Evolutionary conservation across 2,113 vertebrate genomes (phyloP).

Genomic region (Bufo gargarizans): DNA sequence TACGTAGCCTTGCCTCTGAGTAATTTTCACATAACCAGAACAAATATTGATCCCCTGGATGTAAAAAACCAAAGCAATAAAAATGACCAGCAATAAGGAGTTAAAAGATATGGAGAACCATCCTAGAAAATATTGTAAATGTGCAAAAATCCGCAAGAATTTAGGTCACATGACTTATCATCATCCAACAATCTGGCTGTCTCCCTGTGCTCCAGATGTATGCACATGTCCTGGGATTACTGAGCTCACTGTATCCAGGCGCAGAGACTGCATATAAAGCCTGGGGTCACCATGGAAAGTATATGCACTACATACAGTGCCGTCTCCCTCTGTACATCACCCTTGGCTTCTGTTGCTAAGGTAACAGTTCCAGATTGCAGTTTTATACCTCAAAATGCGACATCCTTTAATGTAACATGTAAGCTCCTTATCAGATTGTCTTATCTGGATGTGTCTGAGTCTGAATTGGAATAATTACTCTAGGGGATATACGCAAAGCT

Average conservation of each 20-base stretch:
- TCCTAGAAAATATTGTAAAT: not conserved
- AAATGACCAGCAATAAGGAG: not conserved
- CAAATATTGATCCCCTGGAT: not conserved
- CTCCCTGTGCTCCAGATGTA: conserved; percentile 12
- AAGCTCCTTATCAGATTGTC: conserved; percentile 43
- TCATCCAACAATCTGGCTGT: not conserved
- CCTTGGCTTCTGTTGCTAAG: conserved; percentile 26
- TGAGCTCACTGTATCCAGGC: not conserved
- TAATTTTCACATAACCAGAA: too few species aligned
- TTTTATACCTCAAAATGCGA: not conserved
- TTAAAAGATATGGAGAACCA: not conserved
- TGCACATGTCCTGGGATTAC: not conserved
- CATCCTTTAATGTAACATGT: conserved; percentile 36
- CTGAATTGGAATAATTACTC: conserved; percentile 38
- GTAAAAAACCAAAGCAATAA: not conserved
- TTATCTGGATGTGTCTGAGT: conserved; percentile 32
- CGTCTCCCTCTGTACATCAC: not conserved
- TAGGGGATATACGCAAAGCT: not conserved
- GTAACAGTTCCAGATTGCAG: conserved; percentile 41
- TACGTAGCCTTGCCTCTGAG: too few species aligned
- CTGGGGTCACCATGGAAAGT: not conserved
- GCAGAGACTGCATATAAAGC: not conserved
- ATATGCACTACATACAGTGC: not conserved
- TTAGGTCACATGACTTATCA: not conserved
- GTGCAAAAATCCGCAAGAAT: not conserved